Base-by-base conservation (phyloP, 1,140 invertebrate genomes). In the Armadillidium nasatum region DNA sequence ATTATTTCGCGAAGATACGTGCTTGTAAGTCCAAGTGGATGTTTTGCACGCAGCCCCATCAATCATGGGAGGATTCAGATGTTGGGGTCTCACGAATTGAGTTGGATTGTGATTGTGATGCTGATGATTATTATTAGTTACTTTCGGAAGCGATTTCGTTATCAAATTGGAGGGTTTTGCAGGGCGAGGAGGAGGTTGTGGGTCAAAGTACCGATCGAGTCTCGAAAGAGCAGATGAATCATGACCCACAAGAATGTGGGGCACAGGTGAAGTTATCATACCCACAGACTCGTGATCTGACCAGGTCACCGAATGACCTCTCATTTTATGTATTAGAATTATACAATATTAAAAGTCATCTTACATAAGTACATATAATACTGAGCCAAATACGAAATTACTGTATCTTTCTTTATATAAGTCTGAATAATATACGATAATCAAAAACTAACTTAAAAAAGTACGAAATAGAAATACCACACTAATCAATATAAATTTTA, bases 1-100 rank as follows among this genome's bases (percentile, higher is more conserved):
- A 43, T 75, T 74, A 44, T 74, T 78, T 11, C 70, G 46, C 21
- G 76, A 72, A 4, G 78, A 76, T 33, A 79, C 79, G 33, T 80
- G 81, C 73, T 81, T 82, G 77, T 81, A 81, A 13, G 79, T 81
- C 81, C 80, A 81, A n/a, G 81, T 81, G 7, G 81, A 81, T 3
- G 79, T 81, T 73, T 81, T 82, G 54, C 77, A 78, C 67, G 79
- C 78, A 7, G 78, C 77, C 7, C 78, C 75, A 54, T 81, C 81
- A 60, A 80, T 79, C 71, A 71, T 44, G 66, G 43, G 54, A 21
- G 45, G 68, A 33, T 80, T 78, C 33, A 50, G 44, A 22, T 70
- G 23, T 21, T 46, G 70, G 23, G 45, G 22, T 10, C 72, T 67
- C 66, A 45, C 45, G 13, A 73, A 67, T 21, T 45, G 23, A 7